Conservation (phyloP, 2,113 vertebrate genomes). For the Saimiri boliviensis region DNA sequence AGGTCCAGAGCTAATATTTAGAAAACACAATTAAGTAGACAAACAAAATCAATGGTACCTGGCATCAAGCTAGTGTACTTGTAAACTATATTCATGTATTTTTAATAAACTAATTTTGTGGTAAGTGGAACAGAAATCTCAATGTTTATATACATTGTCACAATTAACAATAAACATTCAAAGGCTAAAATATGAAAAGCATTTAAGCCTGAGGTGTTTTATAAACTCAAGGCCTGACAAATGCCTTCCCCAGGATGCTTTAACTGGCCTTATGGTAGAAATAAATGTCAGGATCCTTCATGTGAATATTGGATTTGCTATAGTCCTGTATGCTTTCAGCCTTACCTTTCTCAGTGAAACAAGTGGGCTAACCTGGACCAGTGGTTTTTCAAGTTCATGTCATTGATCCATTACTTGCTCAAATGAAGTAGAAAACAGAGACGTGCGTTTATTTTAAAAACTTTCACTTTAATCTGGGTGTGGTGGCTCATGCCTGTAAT, state of each 20-base stretch:
- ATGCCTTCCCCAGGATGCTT: neutral
- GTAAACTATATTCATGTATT: neutral
- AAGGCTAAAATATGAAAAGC: neutral
- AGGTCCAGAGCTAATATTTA: neutral
- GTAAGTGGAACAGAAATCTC: neutral
- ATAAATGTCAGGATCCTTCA: neutral
- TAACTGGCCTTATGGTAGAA: too few relatives aligned
- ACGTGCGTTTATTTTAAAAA: neutral
- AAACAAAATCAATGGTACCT: neutral
- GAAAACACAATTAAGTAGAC: neutral
- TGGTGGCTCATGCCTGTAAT: too few relatives aligned
- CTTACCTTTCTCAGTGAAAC: neutral
- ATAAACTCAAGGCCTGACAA: neutral
- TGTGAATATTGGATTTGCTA: neutral
- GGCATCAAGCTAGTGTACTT: neutral
- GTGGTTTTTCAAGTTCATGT: neutral
- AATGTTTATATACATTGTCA: neutral
- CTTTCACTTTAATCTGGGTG: neutral
- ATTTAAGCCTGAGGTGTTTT: neutral
- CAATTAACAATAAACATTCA: neutral
- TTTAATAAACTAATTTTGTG: neutral
- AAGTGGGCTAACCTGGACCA: neutral
- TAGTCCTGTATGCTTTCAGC: neutral
- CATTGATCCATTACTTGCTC: neutral
- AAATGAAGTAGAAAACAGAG: slow-evolving; percentile 29